phyloP scores from a whole-genome alignment of 2,888 invertebrate genomes.

The Synanthedon tipuliformis region DNA sequence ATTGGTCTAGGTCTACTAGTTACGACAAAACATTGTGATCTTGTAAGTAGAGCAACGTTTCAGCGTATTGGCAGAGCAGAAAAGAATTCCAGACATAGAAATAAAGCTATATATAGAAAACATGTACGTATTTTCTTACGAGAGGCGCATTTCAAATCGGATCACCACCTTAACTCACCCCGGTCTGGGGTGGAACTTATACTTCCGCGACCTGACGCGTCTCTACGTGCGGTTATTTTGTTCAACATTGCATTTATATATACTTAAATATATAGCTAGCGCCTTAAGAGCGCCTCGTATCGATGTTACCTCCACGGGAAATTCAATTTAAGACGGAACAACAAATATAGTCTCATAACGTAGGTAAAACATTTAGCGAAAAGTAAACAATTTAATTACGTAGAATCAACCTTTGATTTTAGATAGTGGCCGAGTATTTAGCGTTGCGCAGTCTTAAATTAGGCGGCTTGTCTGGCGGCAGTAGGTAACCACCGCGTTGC shows the following conservation, averaged over 20 bases:
- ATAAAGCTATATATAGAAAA: background rate
- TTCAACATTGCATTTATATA: background rate
- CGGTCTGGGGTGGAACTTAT: background rate
- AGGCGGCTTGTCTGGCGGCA: too few species aligned
- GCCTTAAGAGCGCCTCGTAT: background rate
- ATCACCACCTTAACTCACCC: background rate
- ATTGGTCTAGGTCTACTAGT: too few species aligned
- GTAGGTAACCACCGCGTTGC: too few species aligned
- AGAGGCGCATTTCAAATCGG: background rate
- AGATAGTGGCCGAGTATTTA: too few species aligned
- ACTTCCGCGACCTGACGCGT: background rate
- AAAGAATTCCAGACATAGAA: too few species aligned
- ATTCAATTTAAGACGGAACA: background rate
- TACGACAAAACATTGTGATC: too few species aligned
- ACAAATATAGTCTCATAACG: background rate
- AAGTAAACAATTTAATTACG: too few species aligned
- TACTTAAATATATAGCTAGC: background rate
- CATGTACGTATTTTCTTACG: background rate
- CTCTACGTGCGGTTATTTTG: background rate
- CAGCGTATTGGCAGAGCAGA: too few species aligned
- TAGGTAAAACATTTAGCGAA: too few species aligned
- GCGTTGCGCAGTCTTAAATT: too few species aligned
- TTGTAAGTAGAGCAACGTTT: too few species aligned
- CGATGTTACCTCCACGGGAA: background rate
- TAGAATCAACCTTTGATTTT: too few species aligned